Conservation (phyloP, 2,797 vertebrate species). For the Sternarchorhynchus goeldii region DNA sequence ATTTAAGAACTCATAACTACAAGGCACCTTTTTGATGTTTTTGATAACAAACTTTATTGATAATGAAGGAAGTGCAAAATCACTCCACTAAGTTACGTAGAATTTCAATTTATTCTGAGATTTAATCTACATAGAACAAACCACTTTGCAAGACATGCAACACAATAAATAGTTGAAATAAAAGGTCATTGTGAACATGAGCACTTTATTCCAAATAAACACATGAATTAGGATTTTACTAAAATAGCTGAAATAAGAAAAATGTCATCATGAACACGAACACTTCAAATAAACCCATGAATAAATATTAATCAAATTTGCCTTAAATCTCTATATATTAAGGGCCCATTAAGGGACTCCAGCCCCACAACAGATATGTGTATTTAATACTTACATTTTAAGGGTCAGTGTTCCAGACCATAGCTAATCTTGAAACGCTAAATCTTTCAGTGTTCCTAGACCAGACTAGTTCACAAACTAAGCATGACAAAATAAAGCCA, state of each 20-base stretch:
- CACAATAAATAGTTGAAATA: too few species aligned
- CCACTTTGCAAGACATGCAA: neutral
- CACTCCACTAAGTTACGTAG: slow-evolving; percentile 54
- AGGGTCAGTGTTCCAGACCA: neutral
- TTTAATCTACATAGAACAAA: slow-evolving; percentile 47
- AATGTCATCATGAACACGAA: slow-evolving; percentile 1
- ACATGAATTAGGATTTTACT: slow-evolving; percentile 57
- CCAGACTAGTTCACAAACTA: neutral
- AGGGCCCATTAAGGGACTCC: too few species aligned
- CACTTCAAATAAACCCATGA: neutral
- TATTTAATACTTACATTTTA: neutral
- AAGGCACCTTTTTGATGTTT: slow-evolving; percentile 45
- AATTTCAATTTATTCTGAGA: slow-evolving; percentile 52
- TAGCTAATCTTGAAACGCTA: neutral
- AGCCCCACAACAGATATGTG: neutral
- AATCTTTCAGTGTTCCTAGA: too few species aligned
- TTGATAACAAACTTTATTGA: slow-evolving; percentile 49
- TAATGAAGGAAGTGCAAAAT: slow-evolving; percentile 55
- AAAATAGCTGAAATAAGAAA: slow-evolving; percentile 42
- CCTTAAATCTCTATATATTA: neutral
- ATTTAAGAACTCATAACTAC: slow-evolving; percentile 68
- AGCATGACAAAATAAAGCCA: slow-evolving; percentile 5
- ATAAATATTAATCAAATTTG: neutral
- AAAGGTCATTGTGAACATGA: too few species aligned
- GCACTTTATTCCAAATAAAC: too few species aligned